These are phyloP conservation scores for Ligdia adustata DNA, from an alignment of 2,888 invertebrate genomes.

Conservation along the genomic window DNA sequence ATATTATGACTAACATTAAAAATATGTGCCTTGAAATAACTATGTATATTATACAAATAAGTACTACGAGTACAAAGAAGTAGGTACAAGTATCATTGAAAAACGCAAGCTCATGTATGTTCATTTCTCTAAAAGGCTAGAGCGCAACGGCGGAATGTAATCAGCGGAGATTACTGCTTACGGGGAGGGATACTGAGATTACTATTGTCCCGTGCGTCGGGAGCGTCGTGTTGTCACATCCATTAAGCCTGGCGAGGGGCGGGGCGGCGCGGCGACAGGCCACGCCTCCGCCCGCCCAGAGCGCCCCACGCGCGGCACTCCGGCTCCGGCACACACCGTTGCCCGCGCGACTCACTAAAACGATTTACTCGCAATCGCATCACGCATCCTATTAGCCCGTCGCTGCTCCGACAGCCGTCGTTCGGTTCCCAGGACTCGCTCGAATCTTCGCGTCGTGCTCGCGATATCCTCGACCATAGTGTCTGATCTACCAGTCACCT, in stretches of 20 bases:
- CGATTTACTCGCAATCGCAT: constrained; percentile 78
- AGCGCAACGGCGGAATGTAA: constrained; percentile 41
- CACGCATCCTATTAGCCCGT: constrained; percentile 62
- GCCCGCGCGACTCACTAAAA: constrained; percentile 62
- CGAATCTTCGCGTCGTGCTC: neutral
- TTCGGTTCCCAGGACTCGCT: constrained; percentile 11
- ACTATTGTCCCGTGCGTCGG: constrained; percentile 67
- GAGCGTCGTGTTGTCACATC: constrained; percentile 81
- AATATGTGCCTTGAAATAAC: too few relatives aligned
- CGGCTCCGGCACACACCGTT: constrained; percentile 28
- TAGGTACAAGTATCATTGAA: neutral
- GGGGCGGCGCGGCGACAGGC: constrained; percentile 43
- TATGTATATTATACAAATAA: too few relatives aligned
- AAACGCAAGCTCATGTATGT: constrained; percentile 4
- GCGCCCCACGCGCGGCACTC: constrained; percentile 51
- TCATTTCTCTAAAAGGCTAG: constrained; percentile 33
- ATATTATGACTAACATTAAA: too few relatives aligned
- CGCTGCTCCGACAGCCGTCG: constrained; percentile 33
- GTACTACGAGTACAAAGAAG: too few relatives aligned
- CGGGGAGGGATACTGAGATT: constrained; percentile 74
- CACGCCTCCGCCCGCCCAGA: constrained; percentile 60
- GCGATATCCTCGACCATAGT: neutral
- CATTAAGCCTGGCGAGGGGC: constrained; percentile 71
- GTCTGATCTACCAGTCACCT: constrained; percentile 1
- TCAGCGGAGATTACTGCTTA: constrained; percentile 55